Conservation (phyloP, 2,888 invertebrate species). For the Plagiodera versicolora region DNA sequence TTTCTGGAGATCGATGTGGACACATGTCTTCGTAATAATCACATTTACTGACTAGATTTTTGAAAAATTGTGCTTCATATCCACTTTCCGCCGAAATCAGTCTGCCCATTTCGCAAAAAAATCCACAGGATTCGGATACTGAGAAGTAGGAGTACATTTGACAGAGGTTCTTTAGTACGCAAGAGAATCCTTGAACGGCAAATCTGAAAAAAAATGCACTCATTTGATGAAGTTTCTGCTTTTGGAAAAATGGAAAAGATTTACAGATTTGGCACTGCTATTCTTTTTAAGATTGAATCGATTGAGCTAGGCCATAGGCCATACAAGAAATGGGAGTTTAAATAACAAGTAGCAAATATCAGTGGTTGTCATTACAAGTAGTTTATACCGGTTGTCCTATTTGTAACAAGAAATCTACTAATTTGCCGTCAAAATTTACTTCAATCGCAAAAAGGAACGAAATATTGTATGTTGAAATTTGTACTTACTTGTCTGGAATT, state of each 20-base stretch:
- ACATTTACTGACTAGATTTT: conserved; percentile 44
- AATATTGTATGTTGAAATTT: neutral
- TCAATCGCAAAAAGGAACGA: too few relatives aligned
- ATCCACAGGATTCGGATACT: conserved; percentile 43
- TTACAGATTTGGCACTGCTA: too few relatives aligned
- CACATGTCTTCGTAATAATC: conserved; percentile 36
- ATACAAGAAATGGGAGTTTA: too few relatives aligned
- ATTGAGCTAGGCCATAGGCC: too few relatives aligned
- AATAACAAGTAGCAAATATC: too few relatives aligned
- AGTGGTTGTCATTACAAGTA: too few relatives aligned
- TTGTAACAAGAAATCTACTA: too few relatives aligned
- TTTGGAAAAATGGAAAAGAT: too few relatives aligned
- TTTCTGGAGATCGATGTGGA: conserved; percentile 25
- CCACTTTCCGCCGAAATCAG: conserved; percentile 47
- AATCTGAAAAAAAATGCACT: conserved; percentile 42
- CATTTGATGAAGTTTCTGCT: too few relatives aligned
- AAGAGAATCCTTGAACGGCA: conserved; percentile 41
- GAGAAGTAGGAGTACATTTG: conserved; percentile 34
- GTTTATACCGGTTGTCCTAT: too few relatives aligned
- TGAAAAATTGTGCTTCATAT: conserved; percentile 46
- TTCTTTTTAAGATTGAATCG: too few relatives aligned
- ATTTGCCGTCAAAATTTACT: too few relatives aligned
- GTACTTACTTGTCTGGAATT: conserved; percentile 60
- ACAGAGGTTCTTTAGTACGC: conserved; percentile 44
- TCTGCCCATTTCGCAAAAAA: conserved; percentile 49